A percentile compares a stretch with the other conserved stretches of the same genome.
Conservation (phyloP, 2,797 vertebrate genomes). For the Gastrophryne carolinensis region DNA sequence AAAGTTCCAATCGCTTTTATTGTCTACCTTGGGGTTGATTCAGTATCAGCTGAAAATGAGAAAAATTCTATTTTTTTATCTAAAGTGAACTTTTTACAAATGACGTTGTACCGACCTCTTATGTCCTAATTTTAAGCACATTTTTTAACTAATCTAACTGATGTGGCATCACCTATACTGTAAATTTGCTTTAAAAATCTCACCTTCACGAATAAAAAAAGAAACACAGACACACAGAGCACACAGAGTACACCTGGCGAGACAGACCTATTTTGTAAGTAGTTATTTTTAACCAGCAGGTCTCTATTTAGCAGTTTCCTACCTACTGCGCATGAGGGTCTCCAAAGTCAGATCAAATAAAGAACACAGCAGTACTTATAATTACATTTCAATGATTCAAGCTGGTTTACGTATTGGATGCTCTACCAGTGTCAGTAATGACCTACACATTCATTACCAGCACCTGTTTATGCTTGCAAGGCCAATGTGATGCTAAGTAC, state of each 20-base stretch:
- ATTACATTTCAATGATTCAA: slow-evolving; percentile 50
- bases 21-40: too few relatives aligned
- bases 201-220: too few relatives aligned
- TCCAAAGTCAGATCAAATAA: slow-evolving; percentile 48
- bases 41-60: too few relatives aligned
- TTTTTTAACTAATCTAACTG: too few relatives aligned
- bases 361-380: slow-evolving; percentile 42
- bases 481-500: slow-evolving; percentile 14
- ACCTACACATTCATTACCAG: slow-evolving; percentile 28
- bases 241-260: slow-evolving; percentile 10
- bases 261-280: slow-evolving; percentile 33
- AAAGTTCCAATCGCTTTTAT: too few relatives aligned
- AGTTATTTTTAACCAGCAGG: slow-evolving; percentile 38
- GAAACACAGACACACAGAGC: not conserved
- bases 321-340: slow-evolving; percentile 40
- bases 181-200: not conserved
- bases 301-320: slow-evolving; percentile 44
- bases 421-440: slow-evolving; percentile 35
- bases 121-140: too few relatives aligned
- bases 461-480: slow-evolving; percentile 38
- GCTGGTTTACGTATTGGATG: slow-evolving; percentile 47
- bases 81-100: too few relatives aligned
- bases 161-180: too few relatives aligned
- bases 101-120: too few relatives aligned
- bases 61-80: too few relatives aligned